phyloP scores from a whole-genome alignment of 2,888 invertebrate species.

The Hyalella azteca region DNA sequence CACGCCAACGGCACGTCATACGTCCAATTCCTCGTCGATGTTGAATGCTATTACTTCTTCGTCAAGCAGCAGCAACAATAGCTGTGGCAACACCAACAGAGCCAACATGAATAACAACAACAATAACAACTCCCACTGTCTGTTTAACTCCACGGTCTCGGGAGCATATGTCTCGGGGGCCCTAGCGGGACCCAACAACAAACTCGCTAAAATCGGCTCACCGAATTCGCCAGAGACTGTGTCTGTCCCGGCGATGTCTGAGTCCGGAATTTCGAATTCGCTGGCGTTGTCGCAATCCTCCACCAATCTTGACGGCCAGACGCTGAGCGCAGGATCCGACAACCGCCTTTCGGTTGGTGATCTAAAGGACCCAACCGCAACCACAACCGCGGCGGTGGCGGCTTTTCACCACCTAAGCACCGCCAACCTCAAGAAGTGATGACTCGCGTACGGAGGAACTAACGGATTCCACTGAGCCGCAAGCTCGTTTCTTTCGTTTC shows the following conservation, averaged over 20 bases:
- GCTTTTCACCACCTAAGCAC: background rate
- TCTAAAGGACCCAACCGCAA: constrained; percentile 1
- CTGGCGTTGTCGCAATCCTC: background rate
- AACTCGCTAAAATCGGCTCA: background rate
- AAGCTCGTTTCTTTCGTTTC: no score
- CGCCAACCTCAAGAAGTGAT: constrained; percentile 25
- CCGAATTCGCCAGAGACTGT: background rate
- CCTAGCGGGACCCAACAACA: background rate
- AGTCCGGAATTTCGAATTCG: background rate
- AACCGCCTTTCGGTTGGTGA: background rate
- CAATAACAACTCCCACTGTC: background rate
- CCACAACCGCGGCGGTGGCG: no score
- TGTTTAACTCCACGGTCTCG: background rate
- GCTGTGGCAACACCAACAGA: background rate
- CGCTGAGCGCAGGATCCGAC: background rate
- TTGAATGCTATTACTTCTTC: constrained; percentile 44
- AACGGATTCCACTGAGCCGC: constrained; percentile 19
- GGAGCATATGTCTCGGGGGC: background rate
- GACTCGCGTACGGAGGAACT: constrained; percentile 19
- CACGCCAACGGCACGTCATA: constrained; percentile 25
- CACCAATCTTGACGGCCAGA: background rate
- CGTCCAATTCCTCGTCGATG: constrained; percentile 46
- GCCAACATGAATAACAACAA: background rate
- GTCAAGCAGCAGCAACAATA: constrained; percentile 40
- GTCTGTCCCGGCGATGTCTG: background rate